These are phyloP conservation scores for Portevinia maculata DNA, from an alignment of 2,888 invertebrate species.

Conservation along the genomic window DNA sequence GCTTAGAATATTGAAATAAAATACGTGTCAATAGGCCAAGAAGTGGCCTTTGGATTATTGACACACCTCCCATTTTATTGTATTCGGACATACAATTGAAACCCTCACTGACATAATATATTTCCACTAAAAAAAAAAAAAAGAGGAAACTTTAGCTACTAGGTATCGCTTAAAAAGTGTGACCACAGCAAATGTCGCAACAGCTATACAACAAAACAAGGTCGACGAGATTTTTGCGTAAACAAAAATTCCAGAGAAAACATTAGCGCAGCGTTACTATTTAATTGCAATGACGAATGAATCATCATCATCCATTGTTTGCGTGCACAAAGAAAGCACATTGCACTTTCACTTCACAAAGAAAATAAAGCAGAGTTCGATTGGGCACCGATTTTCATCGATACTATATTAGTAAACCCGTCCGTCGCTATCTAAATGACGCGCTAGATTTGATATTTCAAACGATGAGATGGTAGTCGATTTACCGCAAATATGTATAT, in stretches of 20 bases:
- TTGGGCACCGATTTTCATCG: neutral
- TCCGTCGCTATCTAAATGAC: neutral
- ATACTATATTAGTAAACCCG: neutral
- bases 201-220: neutral
- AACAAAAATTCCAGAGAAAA: neutral
- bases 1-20: neutral
- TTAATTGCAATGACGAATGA: constrained; percentile 8
- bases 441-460: neutral
- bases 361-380: constrained; percentile 2
- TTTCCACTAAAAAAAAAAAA: neutral
- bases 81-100: too few relatives aligned
- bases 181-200: neutral
- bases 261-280: neutral
- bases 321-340: constrained; percentile 35
- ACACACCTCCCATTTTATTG: too few relatives aligned
- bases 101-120: neutral
- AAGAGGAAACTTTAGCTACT: neutral
- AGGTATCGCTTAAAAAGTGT: constrained; percentile 1
- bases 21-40: neutral
- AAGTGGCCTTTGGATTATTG: too few relatives aligned
- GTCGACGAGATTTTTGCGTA: constrained; percentile 1
- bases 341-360: constrained; percentile 47
- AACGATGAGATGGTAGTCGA: neutral
- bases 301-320: constrained; percentile 18
- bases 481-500: too few relatives aligned